phyloP scores from a whole-genome alignment of 2,888 invertebrate genomes.

The Eupithecia centaureata region DNA sequence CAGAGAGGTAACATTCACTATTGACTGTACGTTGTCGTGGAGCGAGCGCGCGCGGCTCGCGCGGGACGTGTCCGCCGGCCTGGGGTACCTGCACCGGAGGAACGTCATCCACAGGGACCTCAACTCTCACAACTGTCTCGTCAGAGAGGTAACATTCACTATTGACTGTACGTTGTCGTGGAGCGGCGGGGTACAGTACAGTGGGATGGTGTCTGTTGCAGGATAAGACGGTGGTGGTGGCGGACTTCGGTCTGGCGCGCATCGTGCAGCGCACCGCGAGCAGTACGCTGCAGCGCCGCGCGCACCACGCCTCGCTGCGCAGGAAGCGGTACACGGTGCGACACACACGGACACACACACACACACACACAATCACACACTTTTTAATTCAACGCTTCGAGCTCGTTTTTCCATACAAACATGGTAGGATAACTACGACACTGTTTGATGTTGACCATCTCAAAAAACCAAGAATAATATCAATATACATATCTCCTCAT shows the following conservation, averaged over 20 bases:
- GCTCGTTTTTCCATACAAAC: neutral
- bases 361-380: neutral
- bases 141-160: slow-evolving; percentile 91
- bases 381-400: neutral
- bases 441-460: neutral
- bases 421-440: neutral
- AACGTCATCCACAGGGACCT: slow-evolving; percentile 97
- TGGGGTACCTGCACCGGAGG: slow-evolving; percentile 97
- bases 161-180: too few species aligned
- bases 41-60: slow-evolving; percentile 92
- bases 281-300: slow-evolving; percentile 59
- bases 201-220: slow-evolving; percentile 52
- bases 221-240: slow-evolving; percentile 96
- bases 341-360: too few species aligned
- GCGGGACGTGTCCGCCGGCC: slow-evolving; percentile 95
- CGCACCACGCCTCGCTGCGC: slow-evolving; percentile 77
- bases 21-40: slow-evolving; percentile 81
- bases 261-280: slow-evolving; percentile 86
- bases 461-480: too few species aligned
- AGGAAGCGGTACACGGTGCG: slow-evolving; percentile 96
- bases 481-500: too few species aligned
- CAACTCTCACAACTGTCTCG: slow-evolving; percentile 97
- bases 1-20: slow-evolving; percentile 84
- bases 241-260: slow-evolving; percentile 96
- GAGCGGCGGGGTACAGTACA: too few species aligned